These are phyloP conservation scores for Talpa occidentalis DNA, from an alignment of 2,113 vertebrate genomes.

Conservation along the genomic window DNA sequence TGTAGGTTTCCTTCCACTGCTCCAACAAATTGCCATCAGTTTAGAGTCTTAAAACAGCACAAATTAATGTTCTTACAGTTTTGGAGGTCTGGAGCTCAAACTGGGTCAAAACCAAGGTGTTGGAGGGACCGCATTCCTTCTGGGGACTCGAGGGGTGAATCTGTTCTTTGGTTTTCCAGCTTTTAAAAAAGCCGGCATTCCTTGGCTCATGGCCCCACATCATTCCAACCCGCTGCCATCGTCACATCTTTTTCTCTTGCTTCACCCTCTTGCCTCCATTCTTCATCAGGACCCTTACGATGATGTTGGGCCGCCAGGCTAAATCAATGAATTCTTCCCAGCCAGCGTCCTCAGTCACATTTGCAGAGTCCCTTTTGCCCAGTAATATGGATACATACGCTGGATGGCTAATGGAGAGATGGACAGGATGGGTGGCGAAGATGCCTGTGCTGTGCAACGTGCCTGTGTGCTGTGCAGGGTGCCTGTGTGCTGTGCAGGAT, in stretches of 20 bases:
- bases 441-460: not conserved
- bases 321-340: not conserved
- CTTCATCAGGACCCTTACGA: not conserved
- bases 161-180: not conserved
- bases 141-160: not conserved
- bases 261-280: not conserved
- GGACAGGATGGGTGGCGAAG: not conserved
- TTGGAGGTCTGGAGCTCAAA: not conserved
- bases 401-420: not conserved
- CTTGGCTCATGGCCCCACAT: not conserved
- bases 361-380: not conserved
- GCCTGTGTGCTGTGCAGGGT: too few species aligned
- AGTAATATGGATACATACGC: not conserved
- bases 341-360: not conserved
- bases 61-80: not conserved
- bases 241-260: not conserved
- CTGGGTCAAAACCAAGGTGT: not conserved
- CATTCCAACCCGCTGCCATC: not conserved
- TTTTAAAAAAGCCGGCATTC: not conserved
- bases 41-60: not conserved
- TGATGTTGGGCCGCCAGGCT: not conserved
- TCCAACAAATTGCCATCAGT: not conserved
- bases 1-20: not conserved
- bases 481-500: too few species aligned
- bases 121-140: not conserved